Percentiles rank a stretch among this genome's conserved stretches.
Conservation (phyloP, 2,113 vertebrate species). For the Epinephelus moara region DNA sequence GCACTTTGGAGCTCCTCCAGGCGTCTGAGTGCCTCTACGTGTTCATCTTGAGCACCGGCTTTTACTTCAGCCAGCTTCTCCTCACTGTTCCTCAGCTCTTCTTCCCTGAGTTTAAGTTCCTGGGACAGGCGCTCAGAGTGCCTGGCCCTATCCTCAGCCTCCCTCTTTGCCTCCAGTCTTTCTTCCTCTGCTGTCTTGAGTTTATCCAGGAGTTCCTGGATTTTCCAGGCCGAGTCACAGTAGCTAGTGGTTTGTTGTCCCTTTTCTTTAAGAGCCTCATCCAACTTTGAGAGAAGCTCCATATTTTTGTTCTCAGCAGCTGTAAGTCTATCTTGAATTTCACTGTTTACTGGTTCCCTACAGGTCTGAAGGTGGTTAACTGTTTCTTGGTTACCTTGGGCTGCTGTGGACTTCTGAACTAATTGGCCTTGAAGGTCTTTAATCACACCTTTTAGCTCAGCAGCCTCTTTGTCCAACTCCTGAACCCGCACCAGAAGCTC, state of each 20-base stretch:
- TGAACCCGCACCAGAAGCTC: slow-evolving; percentile 84
- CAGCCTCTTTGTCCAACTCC: slow-evolving; percentile 78
- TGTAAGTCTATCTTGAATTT: slow-evolving; percentile 78
- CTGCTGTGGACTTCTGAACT: slow-evolving; percentile 66
- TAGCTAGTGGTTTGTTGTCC: slow-evolving; percentile 77
- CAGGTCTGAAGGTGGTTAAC: slow-evolving; percentile 69
- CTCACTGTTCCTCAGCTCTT: slow-evolving; percentile 79
- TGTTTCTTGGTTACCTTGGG: slow-evolving; percentile 74
- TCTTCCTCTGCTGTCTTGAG: slow-evolving; percentile 83
- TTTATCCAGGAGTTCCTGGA: slow-evolving; percentile 84
- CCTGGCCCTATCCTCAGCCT: slow-evolving; percentile 72
- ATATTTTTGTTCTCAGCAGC: slow-evolving; percentile 82
- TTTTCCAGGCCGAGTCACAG: slow-evolving; percentile 80
- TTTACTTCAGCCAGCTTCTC: slow-evolving; percentile 73
- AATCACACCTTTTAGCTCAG: slow-evolving; percentile 78
- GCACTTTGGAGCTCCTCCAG: slow-evolving; percentile 83
- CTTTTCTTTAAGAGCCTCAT: slow-evolving; percentile 73
- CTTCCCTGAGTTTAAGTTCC: slow-evolving; percentile 85
- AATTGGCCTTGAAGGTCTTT: slow-evolving; percentile 85
- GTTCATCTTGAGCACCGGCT: slow-evolving; percentile 77
- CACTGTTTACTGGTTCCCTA: slow-evolving; percentile 66
- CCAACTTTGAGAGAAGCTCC: slow-evolving; percentile 81
- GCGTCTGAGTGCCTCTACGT: slow-evolving; percentile 65
- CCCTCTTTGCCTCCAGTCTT: slow-evolving; percentile 75
- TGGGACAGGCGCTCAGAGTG: slow-evolving; percentile 80